These are phyloP conservation scores for Elephantulus edwardii DNA, from an alignment of 2,113 vertebrate genomes.

Conservation along the genomic window DNA sequence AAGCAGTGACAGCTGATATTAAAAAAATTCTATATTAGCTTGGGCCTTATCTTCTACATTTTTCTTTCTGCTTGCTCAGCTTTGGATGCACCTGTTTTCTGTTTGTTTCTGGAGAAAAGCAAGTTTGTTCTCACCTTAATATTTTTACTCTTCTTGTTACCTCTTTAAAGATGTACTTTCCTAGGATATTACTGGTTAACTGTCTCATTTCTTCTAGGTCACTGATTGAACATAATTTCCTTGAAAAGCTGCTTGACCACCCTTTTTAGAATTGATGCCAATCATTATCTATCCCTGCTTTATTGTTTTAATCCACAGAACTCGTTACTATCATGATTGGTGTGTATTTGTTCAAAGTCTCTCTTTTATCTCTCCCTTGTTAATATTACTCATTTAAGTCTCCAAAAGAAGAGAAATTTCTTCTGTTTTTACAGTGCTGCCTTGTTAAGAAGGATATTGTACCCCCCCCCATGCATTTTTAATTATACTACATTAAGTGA, in stretches of 20 bases:
- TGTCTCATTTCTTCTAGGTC: background rate
- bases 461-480: background rate
- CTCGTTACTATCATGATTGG: background rate
- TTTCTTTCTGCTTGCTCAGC: background rate
- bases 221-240: background rate
- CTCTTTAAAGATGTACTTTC: background rate
- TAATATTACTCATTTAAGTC: background rate
- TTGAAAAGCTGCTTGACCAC: background rate
- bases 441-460: no score
- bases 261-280: background rate
- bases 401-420: background rate
- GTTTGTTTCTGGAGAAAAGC: background rate
- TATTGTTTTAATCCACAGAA: background rate
- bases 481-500: background rate
- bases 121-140: background rate
- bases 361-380: background rate
- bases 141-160: background rate
- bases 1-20: background rate
- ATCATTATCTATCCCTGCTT: background rate
- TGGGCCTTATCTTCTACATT: background rate
- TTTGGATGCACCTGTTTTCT: background rate
- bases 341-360: background rate
- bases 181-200: background rate
- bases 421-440: background rate
- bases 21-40: background rate